Evolutionary conservation across 2,888 invertebrate species (phyloP).

Genomic region (Torymus auratus): DNA sequence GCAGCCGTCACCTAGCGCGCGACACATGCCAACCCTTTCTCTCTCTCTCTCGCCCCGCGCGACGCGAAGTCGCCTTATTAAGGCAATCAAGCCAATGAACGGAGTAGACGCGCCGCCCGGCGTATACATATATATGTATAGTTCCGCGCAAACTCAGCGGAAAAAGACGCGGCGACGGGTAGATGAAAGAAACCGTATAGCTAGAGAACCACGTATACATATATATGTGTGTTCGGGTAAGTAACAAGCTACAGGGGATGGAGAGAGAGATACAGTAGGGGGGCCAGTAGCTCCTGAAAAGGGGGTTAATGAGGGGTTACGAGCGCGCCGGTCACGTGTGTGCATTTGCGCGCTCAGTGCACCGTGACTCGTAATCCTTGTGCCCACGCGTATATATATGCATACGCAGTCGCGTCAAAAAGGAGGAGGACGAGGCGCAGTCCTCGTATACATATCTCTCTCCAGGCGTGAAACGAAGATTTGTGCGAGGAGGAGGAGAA

Average conservation of each 20-base stretch:
- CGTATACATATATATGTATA: no score
- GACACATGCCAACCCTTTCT: neutral
- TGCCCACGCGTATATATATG: no score
- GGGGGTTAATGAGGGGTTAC: conserved; percentile 42
- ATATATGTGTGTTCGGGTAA: neutral
- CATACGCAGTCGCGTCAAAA: no score
- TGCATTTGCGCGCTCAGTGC: no score
- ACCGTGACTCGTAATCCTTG: no score
- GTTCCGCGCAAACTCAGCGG: neutral
- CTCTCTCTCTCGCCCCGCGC: neutral
- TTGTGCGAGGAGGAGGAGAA: no score
- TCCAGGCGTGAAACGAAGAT: no score
- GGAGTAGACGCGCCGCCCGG: neutral
- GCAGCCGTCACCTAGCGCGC: neutral
- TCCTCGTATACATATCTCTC: no score
- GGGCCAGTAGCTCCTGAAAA: conserved; percentile 1
- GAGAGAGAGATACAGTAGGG: neutral
- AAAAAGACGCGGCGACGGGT: neutral
- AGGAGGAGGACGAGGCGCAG: no score
- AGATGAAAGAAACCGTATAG: neutral
- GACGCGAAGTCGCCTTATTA: conserved; percentile 47
- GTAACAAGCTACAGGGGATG: neutral
- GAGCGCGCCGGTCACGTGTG: neutral
- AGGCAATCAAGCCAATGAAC: conserved; percentile 57
- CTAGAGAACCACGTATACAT: neutral